These are phyloP conservation scores for Corythaeola cristata DNA, from an alignment of 2,113 vertebrate genomes.

Conservation along the genomic window DNA sequence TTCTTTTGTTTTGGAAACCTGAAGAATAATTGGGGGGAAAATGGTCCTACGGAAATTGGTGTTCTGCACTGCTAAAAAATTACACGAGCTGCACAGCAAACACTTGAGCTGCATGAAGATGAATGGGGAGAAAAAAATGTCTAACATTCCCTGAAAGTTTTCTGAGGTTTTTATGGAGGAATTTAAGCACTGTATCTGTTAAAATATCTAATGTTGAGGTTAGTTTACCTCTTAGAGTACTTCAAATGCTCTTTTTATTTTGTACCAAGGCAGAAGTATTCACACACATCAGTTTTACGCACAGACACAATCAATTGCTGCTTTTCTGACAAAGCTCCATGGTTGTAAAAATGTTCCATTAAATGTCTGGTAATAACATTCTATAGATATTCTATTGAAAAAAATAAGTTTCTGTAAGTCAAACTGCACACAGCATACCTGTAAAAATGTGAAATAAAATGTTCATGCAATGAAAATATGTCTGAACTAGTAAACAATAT, in stretches of 20 bases:
- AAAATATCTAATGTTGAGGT: not conserved
- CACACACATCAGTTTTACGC: not conserved
- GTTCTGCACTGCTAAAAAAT: not conserved
- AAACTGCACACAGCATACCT: not conserved
- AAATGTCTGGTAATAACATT: slow-evolving; percentile 32
- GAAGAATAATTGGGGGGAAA: not conserved
- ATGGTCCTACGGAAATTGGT: not conserved
- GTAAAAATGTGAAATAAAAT: slow-evolving; percentile 42
- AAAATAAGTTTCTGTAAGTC: not conserved
- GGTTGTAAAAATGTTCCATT: slow-evolving; percentile 22
- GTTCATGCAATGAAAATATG: not conserved
- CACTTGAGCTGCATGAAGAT: not conserved
- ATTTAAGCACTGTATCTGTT: not conserved
- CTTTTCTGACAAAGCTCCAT: slow-evolving; percentile 14
- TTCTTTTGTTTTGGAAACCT: not conserved
- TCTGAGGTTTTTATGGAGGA: not conserved
- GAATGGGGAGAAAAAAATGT: not conserved
- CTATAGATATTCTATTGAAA: not conserved
- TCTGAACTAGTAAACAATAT: not conserved
- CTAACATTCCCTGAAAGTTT: not conserved
- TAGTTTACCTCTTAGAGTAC: not conserved
- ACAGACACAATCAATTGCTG: not conserved
- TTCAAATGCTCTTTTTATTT: slow-evolving; percentile 18
- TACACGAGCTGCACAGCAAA: not conserved
- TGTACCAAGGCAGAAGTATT: not conserved